Conservation (phyloP, 2,888 invertebrate species). For the Blastobasis lacticolella region DNA sequence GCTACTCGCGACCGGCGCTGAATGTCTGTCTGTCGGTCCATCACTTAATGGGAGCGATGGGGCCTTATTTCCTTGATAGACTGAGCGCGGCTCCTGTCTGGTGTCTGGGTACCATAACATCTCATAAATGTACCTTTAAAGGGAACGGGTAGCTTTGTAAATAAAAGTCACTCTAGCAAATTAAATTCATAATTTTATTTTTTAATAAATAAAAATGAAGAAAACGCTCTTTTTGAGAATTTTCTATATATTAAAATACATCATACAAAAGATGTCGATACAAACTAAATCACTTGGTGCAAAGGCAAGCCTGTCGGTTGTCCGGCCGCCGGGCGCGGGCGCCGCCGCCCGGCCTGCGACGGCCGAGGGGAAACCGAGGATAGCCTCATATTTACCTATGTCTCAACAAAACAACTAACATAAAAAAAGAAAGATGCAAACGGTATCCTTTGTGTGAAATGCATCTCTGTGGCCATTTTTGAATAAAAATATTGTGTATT, state of each 20-base stretch:
- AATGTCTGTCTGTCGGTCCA: too few relatives aligned
- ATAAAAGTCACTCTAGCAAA: conserved; percentile 52
- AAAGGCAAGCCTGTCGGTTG: conserved; percentile 71
- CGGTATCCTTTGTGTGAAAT: conserved; percentile 56
- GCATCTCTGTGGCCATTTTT: conserved; percentile 58
- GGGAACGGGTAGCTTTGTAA: not conserved
- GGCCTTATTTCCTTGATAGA: too few relatives aligned
- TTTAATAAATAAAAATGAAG: conserved; percentile 71
- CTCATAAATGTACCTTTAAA: not conserved
- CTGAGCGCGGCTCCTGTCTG: too few relatives aligned
- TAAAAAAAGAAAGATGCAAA: conserved; percentile 57
- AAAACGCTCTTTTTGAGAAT: conserved; percentile 67
- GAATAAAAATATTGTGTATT: conserved; percentile 59
- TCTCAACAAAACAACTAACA: conserved; percentile 60
- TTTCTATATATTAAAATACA: conserved; percentile 71
- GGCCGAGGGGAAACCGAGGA: conserved; percentile 66
- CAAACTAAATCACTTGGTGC: conserved; percentile 75
- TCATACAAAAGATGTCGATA: conserved; percentile 74
- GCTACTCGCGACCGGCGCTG: too few relatives aligned
- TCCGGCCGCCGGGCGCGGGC: conserved; percentile 22
- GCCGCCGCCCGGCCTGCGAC: conserved; percentile 41
- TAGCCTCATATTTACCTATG: conserved; percentile 61
- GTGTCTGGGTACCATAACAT: too few relatives aligned
- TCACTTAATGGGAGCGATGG: too few relatives aligned
- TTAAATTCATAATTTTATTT: conserved; percentile 74